Percentiles rank a stretch among this genome's conserved stretches.
These are phyloP conservation scores for Borostomias antarcticus DNA, from an alignment of 2,797 vertebrate genomes.

Conservation along the genomic window DNA sequence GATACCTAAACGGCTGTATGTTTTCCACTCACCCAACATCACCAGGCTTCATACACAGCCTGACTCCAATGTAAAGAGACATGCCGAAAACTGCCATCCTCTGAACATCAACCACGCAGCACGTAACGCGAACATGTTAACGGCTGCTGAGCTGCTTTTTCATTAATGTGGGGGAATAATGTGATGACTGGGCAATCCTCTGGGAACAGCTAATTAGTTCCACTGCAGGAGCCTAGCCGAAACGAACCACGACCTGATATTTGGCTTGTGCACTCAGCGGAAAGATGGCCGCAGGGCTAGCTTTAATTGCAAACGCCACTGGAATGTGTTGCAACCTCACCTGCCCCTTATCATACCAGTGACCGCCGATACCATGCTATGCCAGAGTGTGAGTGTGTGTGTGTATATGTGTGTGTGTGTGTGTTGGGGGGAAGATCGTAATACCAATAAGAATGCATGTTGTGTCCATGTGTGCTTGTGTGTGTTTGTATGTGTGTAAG, in stretches of 20 bases:
- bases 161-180: conserved; percentile 70
- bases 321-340: conserved; percentile 64
- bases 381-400: neutral
- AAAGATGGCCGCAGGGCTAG: conserved; percentile 74
- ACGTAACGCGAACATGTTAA: conserved; percentile 18
- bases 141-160: conserved; percentile 54
- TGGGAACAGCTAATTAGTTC: conserved; percentile 79
- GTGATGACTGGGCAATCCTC: conserved; percentile 75
- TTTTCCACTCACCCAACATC: no score
- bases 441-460: no score
- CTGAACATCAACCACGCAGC: neutral
- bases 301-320: conserved; percentile 77
- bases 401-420: neutral
- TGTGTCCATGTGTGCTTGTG: conserved; percentile 3
- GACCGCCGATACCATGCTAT: no score
- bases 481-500: conserved; percentile 11
- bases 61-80: no score
- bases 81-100: no score
- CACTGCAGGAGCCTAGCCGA: conserved; percentile 67
- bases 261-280: conserved; percentile 76
- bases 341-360: conserved; percentile 59
- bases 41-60: no score
- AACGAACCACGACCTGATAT: conserved; percentile 72
- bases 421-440: no score
- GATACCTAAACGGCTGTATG: no score